These are phyloP conservation scores for Chloebia gouldiae DNA, from an alignment of 2,113 vertebrate genomes.

Conservation along the genomic window DNA sequence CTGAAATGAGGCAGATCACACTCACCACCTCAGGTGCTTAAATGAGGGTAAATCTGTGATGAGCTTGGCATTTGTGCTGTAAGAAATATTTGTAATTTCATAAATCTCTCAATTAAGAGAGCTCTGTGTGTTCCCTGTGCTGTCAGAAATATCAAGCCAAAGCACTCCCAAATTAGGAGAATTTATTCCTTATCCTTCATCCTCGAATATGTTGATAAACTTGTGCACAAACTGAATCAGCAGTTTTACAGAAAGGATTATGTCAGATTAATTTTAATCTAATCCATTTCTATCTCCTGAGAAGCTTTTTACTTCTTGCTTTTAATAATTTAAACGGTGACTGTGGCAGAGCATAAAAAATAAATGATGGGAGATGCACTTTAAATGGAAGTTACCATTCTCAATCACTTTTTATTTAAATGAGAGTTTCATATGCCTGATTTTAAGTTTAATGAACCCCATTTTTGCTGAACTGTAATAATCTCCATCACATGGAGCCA, in stretches of 20 bases:
- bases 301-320: conserved; percentile 19
- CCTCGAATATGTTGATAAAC: conserved; percentile 21
- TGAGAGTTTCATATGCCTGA: background rate
- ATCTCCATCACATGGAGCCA: background rate
- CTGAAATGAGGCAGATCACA: background rate
- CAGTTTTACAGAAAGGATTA: conserved; percentile 32
- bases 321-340: conserved; percentile 40
- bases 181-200: background rate
- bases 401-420: conserved; percentile 39
- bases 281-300: conserved; percentile 34
- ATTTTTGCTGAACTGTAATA: background rate
- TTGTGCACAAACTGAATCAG: conserved; percentile 6
- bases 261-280: conserved; percentile 55
- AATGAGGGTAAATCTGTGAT: background rate
- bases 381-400: conserved; percentile 27
- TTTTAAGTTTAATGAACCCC: background rate
- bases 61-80: background rate
- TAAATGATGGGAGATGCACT: conserved; percentile 53
- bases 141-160: background rate
- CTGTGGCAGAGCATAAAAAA: conserved; percentile 44
- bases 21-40: background rate
- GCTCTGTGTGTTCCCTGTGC: background rate
- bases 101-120: background rate
- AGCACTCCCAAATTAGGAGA: background rate
- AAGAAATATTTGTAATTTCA: background rate